Conservation (phyloP, 2,113 vertebrate species). For the Pelodiscus sinensis region DNA sequence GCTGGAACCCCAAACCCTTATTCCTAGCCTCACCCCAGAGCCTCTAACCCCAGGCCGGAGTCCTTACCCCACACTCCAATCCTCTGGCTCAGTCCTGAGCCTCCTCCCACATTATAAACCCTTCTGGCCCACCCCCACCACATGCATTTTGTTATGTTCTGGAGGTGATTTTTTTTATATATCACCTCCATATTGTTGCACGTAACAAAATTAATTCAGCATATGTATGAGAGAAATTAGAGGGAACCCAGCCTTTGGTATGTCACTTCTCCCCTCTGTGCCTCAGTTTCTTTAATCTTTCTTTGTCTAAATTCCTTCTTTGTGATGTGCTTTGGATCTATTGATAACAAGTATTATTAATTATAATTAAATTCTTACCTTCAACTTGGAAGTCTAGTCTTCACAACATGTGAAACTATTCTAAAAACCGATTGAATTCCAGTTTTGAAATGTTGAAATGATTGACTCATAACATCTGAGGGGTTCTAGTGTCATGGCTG, state of each 20-base stretch:
- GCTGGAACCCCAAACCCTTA: too few species aligned
- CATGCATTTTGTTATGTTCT: too few species aligned
- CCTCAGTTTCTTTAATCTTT: not conserved
- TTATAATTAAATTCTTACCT: not conserved
- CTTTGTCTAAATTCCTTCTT: not conserved
- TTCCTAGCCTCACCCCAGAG: too few species aligned
- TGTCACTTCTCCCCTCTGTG: not conserved
- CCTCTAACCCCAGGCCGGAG: too few species aligned
- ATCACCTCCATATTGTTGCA: too few species aligned
- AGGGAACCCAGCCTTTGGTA: not conserved
- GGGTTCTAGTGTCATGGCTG: not conserved
- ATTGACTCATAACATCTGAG: not conserved
- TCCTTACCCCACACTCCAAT: too few species aligned
- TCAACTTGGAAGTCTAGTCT: not conserved
- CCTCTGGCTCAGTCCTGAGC: too few species aligned
- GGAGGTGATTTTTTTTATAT: too few species aligned
- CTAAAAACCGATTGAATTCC: not conserved
- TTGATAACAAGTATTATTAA: not conserved
- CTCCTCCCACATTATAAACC: too few species aligned
- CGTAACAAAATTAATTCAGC: too few species aligned
- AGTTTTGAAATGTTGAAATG: not conserved
- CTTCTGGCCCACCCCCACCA: too few species aligned
- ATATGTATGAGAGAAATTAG: too few species aligned
- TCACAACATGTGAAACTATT: not conserved
- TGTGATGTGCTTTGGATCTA: not conserved